A percentile compares a stretch with the other conserved stretches of the same genome.
Conservation (phyloP, 2,888 invertebrate genomes). For the Xestobium rufovillosum region DNA sequence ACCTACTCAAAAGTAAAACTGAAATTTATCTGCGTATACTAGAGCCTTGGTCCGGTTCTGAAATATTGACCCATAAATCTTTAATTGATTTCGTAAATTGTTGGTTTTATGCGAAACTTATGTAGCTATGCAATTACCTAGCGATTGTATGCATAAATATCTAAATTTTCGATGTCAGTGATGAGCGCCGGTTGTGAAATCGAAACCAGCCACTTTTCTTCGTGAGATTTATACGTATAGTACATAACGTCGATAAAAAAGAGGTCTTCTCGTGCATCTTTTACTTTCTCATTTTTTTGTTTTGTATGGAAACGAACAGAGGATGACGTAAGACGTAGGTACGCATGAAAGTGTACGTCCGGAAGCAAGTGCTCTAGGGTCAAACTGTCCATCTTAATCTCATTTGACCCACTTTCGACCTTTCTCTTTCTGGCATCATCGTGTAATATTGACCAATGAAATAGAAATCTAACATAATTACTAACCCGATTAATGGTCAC, state of each 20-base stretch:
- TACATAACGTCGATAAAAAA: not conserved
- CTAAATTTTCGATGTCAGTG: not conserved
- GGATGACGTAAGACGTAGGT: not conserved
- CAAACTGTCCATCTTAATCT: not conserved
- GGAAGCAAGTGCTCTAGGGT: conserved; percentile 2
- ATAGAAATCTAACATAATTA: conserved; percentile 29
- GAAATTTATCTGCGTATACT: no score
- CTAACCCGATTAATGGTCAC: not conserved
- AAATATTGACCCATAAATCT: no score
- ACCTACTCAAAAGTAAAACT: no score
- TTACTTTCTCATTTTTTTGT: not conserved
- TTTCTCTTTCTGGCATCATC: conserved; percentile 3
- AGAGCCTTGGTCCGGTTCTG: no score
- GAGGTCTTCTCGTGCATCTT: not conserved
- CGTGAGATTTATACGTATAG: conserved; percentile 1
- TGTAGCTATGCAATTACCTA: conserved; percentile 1
- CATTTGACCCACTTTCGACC: conserved; percentile 1
- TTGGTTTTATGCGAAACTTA: not conserved
- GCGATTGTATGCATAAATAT: not conserved
- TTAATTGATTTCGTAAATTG: conserved; percentile 2
- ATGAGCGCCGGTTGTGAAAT: not conserved
- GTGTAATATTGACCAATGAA: conserved; percentile 30
- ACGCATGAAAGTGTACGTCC: not conserved
- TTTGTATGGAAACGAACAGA: conserved; percentile 1
- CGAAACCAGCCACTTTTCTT: not conserved